Evolutionary conservation across 2,797 vertebrate species (phyloP), one percentile per base, ranked within the genome.

Genomic region (Halcyon chelicuti): DNA sequence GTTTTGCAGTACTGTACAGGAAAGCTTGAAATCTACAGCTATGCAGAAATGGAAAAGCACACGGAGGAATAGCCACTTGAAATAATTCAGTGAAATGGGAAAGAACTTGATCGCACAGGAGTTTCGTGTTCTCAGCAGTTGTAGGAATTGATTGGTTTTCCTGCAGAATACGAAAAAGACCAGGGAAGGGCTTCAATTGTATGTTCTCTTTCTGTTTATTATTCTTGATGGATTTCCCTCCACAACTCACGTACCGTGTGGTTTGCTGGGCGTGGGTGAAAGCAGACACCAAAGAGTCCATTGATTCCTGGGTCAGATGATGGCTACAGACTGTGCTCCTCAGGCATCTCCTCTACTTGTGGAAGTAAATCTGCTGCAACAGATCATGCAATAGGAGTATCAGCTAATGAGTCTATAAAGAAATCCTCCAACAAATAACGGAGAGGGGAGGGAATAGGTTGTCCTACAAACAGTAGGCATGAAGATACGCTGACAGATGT

Each of bases 21-120:
- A 85, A 93, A 75, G 63, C 67, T 90, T 55, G 77, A 71, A 93
- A 97, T 93, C 93, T 90, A 70, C 88, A 92, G 67, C 90, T 90
- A 40, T 46, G 90, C 63, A 92, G 92, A 84, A 81, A 88, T 73
- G 81, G 67, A 63, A 89, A 79, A 89, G 60, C 88, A 76, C 82
- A 83, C 8, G 0, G 55, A 88, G 94, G 81, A 95, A 91, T 4
- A 71, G 19, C 26, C 67, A 26, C 83, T 33, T 40, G 83, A 76
- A 93, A 94, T 94, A 85, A 94, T 63, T 95, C 90, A 84, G n/a
- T 21, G 86, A 47, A 67, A 40, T 3, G 9, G 67, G 63, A 70
- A 86, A 68, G 82, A 80, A 92, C 23, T 40, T 18, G 61, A 39
- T 14, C 15, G 14, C 65, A 17, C 6, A 22, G 49, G 68, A 71